phyloP scores from a whole-genome alignment of 2,888 invertebrate genomes.

The Dyspetes luteomarginatus region DNA sequence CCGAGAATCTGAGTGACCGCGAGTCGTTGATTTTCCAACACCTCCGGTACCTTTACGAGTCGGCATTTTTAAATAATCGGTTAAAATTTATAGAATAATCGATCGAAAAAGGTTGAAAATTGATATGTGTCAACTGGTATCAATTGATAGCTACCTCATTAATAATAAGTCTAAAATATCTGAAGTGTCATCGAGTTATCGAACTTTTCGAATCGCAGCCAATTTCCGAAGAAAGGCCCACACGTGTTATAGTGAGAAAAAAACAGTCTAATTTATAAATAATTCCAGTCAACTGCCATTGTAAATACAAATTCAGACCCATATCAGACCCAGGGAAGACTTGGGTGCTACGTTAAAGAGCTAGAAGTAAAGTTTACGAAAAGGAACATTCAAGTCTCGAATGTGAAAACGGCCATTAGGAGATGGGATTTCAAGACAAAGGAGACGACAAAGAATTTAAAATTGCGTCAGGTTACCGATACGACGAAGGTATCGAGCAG shows the following conservation, averaged over 20 bases:
- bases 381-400: no score
- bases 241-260: no score
- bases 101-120: not conserved
- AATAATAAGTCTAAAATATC: no score
- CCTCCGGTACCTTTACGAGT: constrained; percentile 8
- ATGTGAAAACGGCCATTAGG: no score
- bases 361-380: no score
- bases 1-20: not conserved
- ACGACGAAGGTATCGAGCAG: not conserved
- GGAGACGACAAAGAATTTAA: not conserved
- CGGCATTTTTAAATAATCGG: constrained; percentile 16
- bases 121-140: no score
- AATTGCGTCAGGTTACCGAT: not conserved
- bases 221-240: not conserved
- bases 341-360: no score
- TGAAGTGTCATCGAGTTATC: not conserved
- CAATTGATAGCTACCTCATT: no score
- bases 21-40: constrained; percentile 1
- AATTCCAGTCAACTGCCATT: no score
- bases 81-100: not conserved
- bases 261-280: no score
- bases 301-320: no score
- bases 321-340: no score
- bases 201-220: not conserved
- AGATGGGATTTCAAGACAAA: not conserved